Evolutionary conservation across 1,140 invertebrate species (phyloP).

Genomic region (Lepidurus couesii): DNA sequence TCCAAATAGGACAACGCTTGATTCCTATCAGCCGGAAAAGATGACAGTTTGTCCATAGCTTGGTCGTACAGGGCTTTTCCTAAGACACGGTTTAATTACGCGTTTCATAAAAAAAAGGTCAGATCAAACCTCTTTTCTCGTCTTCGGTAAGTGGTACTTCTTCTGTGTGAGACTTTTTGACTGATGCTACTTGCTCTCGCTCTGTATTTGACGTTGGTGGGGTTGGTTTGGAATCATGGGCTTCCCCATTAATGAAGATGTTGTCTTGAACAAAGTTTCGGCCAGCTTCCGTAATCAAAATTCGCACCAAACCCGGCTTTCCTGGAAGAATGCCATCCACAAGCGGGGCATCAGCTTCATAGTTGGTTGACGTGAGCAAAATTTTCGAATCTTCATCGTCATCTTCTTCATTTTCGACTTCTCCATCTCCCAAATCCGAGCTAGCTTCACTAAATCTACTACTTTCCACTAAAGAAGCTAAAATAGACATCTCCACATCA

Average conservation of each 20-base stretch:
- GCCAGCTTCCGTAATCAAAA: constrained; percentile 29
- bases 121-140: constrained; percentile 38
- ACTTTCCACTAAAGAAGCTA: background rate
- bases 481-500: background rate
- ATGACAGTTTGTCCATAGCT: constrained; percentile 59
- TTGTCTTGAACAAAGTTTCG: constrained; percentile 34
- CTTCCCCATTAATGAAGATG: constrained; percentile 24
- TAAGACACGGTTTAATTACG: constrained; percentile 40
- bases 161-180: background rate
- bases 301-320: background rate
- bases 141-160: constrained; percentile 38
- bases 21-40: constrained; percentile 57
- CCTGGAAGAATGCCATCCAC: background rate
- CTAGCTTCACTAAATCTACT: background rate
- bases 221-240: background rate
- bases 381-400: constrained; percentile 31
- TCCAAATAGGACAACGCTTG: constrained; percentile 61
- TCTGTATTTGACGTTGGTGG: background rate
- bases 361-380: constrained; percentile 3
- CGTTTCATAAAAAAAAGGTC: background rate
- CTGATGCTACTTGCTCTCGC: background rate
- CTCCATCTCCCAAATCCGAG: constrained; percentile 37
- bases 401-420: constrained; percentile 34
- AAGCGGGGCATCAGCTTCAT: background rate
- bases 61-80: constrained; percentile 61